These are phyloP conservation scores for Melitaea cinxia DNA, from an alignment of 1,140 invertebrate species.

Conservation along the genomic window DNA sequence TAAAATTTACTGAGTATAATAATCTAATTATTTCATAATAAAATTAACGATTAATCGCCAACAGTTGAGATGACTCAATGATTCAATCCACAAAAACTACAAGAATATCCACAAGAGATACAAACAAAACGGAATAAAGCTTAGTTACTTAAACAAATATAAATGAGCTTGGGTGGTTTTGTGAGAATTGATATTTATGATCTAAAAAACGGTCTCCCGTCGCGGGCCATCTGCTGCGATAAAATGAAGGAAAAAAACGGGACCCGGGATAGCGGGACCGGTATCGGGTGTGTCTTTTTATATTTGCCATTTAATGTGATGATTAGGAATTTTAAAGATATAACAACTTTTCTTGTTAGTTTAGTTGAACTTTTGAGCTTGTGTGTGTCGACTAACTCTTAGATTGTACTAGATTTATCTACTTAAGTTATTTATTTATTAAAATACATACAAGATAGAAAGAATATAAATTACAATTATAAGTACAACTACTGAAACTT, in stretches of 20 bases:
- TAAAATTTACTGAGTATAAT: no score
- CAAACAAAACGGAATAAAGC: slow-evolving; percentile 13
- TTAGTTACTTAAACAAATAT: slow-evolving; percentile 68
- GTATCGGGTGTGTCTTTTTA: slow-evolving; percentile 12
- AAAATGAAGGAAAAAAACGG: slow-evolving; percentile 32
- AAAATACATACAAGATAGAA: no score
- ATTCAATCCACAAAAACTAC: neutral
- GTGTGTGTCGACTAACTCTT: no score
- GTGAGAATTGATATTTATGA: slow-evolving; percentile 76
- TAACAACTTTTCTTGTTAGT: neutral
- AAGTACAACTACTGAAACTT: no score
- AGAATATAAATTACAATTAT: no score
- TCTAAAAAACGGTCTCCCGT: slow-evolving; percentile 64
- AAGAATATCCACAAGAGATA: slow-evolving; percentile 7
- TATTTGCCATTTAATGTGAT: slow-evolving; percentile 3
- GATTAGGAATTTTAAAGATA: neutral
- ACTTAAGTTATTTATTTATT: no score
- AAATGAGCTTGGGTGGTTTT: slow-evolving; percentile 65
- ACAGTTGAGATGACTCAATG: neutral
- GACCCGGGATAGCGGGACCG: slow-evolving; percentile 41
- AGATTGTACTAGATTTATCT: no score
- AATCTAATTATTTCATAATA: neutral
- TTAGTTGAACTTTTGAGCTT: no score
- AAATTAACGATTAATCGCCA: neutral
- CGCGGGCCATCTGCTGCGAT: slow-evolving; percentile 57